Base-by-base conservation (phyloP, 2,113 vertebrate genomes). In the Balaeniceps rex region DNA sequence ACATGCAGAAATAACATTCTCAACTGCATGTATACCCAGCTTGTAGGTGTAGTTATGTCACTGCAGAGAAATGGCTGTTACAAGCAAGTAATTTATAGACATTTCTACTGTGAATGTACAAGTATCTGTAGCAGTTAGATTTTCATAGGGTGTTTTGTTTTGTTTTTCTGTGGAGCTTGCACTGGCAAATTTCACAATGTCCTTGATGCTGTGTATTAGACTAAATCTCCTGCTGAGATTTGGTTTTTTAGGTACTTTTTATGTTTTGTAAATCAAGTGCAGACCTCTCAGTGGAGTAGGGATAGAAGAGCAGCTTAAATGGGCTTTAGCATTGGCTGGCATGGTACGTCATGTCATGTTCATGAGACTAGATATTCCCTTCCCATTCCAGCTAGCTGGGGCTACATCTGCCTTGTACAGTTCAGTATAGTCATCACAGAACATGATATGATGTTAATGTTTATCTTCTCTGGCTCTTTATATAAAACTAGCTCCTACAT, bases 291-390 rank as follows among this genome's bases (percentile, higher is more conserved):
- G 18, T 26, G 77, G 33, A 49, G 15, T 3, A 51, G 28, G 65
- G 14, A 4, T 14, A 31, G 42, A 63, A 57, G 7, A 49, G 34
- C 54, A 33, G 28, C 38, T 49, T 44, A 52, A 55, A 52, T 7
- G 47, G 38, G 15, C 34, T 63, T 68, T 58, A 49, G 26, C 22
- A 12, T 2, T 63, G 66, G 22, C 47, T 57, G 52, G 26, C 7
- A 4, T 9, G 22, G 47, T 49, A 19, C 1, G 1, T 83, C 18
- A 7, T 11, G 5, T 25, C 7, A 2, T 25, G 9, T 18, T 17
- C 28, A 11, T 19, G 23, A 44, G 61, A n/a, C 12, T 21, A 33
- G 22, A 14, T 14, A 12, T 44, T 40, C 33, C 23, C 25, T 55
- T 72, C 22, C 36, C 18, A 7, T 28, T 54, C 25, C 19, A 25